phyloP scores from a whole-genome alignment of 1,140 invertebrate species.

The Paraescarpia echinospica region DNA sequence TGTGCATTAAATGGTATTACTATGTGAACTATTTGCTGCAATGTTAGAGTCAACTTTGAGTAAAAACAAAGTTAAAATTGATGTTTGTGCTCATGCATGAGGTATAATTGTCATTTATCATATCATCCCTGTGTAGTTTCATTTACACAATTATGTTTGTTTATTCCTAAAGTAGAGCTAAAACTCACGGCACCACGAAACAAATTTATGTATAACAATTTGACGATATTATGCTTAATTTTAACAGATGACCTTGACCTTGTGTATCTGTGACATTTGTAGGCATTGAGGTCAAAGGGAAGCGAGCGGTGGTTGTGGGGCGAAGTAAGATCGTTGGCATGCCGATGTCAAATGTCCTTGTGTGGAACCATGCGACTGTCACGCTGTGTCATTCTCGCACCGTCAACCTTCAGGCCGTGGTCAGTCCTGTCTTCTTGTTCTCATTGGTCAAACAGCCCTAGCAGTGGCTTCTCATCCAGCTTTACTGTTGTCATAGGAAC shows the following conservation, averaged over 20 bases:
- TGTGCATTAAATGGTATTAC: neutral
- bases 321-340: constrained; percentile 97
- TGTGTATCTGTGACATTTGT: constrained; percentile 6
- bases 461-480: too few species aligned
- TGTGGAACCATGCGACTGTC: constrained; percentile 96
- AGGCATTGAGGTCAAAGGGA: constrained; percentile 79
- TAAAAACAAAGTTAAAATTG: too few species aligned
- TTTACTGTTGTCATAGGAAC: too few species aligned
- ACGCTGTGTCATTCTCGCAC: constrained; percentile 96
- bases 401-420: constrained; percentile 76
- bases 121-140: neutral
- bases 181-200: neutral
- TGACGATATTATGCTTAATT: neutral
- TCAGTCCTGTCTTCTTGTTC: constrained; percentile 58
- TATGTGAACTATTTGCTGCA: neutral
- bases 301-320: constrained; percentile 89
- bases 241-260: neutral
- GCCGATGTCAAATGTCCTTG: constrained; percentile 88
- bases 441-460: constrained; percentile 1
- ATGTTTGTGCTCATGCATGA: too few species aligned
- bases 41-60: neutral
- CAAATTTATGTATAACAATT: neutral
- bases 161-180: neutral
- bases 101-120: neutral
- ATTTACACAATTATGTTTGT: neutral